A percentile compares a stretch with the other conserved stretches of the same genome.
Evolutionary conservation across 2,113 vertebrate genomes (phyloP).

Genomic region (Artemisiospiza belli): DNA sequence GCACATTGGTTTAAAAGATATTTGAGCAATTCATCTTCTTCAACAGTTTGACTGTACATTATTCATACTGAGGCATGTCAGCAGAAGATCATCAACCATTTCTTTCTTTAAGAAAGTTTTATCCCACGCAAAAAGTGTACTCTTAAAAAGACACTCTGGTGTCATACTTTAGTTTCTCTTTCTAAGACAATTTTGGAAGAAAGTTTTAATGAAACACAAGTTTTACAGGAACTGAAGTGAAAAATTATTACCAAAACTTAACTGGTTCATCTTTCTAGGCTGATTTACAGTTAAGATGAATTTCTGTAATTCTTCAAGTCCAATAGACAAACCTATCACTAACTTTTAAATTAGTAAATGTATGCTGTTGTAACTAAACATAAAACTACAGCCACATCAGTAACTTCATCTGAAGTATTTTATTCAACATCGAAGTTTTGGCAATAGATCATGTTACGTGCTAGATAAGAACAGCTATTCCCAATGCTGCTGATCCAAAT

Average conservation of each 20-base stretch:
- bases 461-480: neutral
- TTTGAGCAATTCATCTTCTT: neutral
- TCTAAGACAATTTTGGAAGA: neutral
- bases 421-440: neutral
- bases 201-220: neutral
- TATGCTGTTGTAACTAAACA: neutral
- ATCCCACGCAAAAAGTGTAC: neutral
- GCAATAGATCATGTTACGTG: neutral
- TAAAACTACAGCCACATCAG: neutral
- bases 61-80: neutral
- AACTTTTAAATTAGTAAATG: neutral
- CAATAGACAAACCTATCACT: neutral
- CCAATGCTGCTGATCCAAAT: neutral
- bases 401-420: neutral
- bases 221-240: neutral
- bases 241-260: neutral
- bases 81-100: neutral
- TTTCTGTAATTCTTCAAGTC: neutral
- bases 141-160: neutral
- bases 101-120: neutral
- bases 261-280: neutral
- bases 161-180: neutral
- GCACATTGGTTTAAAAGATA: neutral
- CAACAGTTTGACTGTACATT: neutral
- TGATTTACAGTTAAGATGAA: neutral